A percentile compares a stretch with the other conserved stretches of the same genome.
Conservation (phyloP, 2,888 invertebrate genomes). For the Ellobium chinense region DNA sequence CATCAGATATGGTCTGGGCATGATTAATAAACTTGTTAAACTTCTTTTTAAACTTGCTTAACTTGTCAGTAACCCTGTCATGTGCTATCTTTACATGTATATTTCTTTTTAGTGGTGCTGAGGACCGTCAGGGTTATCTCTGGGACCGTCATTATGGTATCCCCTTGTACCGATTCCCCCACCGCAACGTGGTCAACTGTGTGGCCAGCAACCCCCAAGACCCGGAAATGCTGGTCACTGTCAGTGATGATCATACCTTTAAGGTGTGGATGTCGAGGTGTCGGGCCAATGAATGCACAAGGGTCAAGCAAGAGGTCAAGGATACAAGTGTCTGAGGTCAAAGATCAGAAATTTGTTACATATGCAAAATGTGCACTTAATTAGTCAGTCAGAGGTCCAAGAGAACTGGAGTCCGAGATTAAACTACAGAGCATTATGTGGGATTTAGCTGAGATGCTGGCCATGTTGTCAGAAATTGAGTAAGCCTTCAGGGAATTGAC, state of each 20-base stretch:
- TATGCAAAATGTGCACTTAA: too few species aligned
- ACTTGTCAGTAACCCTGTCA: background rate
- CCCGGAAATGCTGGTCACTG: constrained; percentile 89
- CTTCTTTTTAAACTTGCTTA: background rate
- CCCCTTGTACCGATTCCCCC: constrained; percentile 87
- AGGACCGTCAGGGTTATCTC: constrained; percentile 89
- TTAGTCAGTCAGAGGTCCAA: too few species aligned
- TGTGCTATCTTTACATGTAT: background rate
- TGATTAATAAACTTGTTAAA: too few species aligned
- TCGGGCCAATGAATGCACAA: constrained; percentile 34
- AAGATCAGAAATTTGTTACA: too few species aligned
- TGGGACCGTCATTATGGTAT: constrained; percentile 92
- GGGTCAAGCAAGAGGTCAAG: too few species aligned
- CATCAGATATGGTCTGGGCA: too few species aligned
- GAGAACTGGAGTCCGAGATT: too few species aligned
- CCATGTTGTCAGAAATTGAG: too few species aligned
- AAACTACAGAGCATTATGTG: too few species aligned
- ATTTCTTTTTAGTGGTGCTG: constrained; percentile 83
- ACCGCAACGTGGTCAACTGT: constrained; percentile 89
- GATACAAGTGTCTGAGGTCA: too few species aligned
- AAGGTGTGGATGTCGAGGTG: constrained; percentile 83
- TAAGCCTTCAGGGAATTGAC: too few species aligned
- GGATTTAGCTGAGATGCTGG: too few species aligned
- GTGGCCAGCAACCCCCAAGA: constrained; percentile 91
- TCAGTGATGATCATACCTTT: constrained; percentile 89